These are phyloP conservation scores for Erinaceus europaeus DNA, from an alignment of 2,113 vertebrate genomes.

Conservation along the genomic window DNA sequence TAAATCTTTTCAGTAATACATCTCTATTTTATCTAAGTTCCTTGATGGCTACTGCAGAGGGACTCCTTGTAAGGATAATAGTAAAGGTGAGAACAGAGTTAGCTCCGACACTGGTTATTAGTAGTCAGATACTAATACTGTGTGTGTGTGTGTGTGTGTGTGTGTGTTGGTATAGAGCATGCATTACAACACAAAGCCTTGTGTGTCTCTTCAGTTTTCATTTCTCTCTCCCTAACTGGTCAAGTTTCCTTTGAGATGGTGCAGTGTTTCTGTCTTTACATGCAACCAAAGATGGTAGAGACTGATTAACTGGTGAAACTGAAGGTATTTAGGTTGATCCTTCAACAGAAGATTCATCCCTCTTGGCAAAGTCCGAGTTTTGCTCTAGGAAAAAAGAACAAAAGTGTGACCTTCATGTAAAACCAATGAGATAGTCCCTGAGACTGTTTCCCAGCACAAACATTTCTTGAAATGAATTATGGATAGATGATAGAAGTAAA, in stretches of 20 bases:
- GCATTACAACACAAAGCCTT: rapidly evolving
- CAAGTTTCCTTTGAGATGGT: neutral
- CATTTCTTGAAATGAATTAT: conserved; percentile 66
- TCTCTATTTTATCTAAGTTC: no score
- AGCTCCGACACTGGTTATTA: no score
- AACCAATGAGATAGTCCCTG: neutral
- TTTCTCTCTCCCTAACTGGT: neutral
- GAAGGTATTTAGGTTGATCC: neutral
- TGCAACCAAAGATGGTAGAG: neutral
- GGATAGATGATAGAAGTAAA: conserved; percentile 51
- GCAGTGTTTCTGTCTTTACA: neutral
- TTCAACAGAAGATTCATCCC: neutral
- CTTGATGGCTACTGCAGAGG: no score
- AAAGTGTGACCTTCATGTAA: conserved; percentile 39
- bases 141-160: no score
- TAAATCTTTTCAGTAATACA: no score
- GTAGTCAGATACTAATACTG: no score
- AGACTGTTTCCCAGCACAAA: conserved; percentile 34
- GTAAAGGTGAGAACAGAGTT: no score
- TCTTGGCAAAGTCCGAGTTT: neutral
- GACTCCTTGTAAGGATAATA: no score
- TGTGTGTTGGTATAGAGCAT: neutral
- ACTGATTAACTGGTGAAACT: neutral
- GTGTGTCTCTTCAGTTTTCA: neutral
- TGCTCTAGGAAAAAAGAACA: neutral